These are phyloP conservation scores for Drosophila nr. perissopoda DNA, from an alignment of 2,888 invertebrate species.

Conservation along the genomic window DNA sequence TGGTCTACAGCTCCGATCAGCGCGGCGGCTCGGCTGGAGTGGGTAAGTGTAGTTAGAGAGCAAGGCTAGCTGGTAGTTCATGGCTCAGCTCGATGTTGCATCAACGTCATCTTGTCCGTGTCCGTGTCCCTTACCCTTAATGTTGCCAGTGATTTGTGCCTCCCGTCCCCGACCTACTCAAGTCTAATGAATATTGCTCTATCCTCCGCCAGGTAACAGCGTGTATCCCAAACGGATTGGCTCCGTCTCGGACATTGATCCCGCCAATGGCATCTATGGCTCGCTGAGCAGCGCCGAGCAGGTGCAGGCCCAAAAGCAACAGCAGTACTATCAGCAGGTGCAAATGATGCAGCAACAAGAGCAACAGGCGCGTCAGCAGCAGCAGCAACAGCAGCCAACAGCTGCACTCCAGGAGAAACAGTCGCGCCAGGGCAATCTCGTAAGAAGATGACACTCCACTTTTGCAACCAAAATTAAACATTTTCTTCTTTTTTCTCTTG, in stretches of 20 bases:
- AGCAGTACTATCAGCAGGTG: slow-evolving; percentile 81
- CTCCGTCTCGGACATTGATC: slow-evolving; percentile 97
- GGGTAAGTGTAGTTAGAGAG: slow-evolving; percentile 66
- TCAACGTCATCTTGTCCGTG: slow-evolving; percentile 57
- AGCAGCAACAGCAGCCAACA: slow-evolving; percentile 61
- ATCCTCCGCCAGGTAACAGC: slow-evolving; percentile 78
- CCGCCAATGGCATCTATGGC: slow-evolving; percentile 94
- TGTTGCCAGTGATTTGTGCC: background rate
- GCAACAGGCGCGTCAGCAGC: slow-evolving; percentile 77
- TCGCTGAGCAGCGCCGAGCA: slow-evolving; percentile 85
- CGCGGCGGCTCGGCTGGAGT: slow-evolving; percentile 89
- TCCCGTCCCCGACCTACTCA: background rate
- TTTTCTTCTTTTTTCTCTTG: background rate
- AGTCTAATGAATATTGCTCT: background rate
- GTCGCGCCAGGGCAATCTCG: slow-evolving; percentile 68
- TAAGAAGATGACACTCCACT: slow-evolving; percentile 60
- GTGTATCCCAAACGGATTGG: slow-evolving; percentile 90
- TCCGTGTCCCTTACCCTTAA: slow-evolving; percentile 8
- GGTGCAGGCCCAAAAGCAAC: slow-evolving; percentile 69
- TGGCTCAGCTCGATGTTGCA: slow-evolving; percentile 64
- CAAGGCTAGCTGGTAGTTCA: slow-evolving; percentile 67
- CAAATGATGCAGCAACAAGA: slow-evolving; percentile 82
- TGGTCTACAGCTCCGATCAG: slow-evolving; percentile 92
- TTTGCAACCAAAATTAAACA: background rate
- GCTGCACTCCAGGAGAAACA: slow-evolving; percentile 65